Percentiles rank a stretch among this genome's conserved stretches.
Conservation (phyloP, 2,113 vertebrate genomes). For the Hippocampus guttulatus region DNA sequence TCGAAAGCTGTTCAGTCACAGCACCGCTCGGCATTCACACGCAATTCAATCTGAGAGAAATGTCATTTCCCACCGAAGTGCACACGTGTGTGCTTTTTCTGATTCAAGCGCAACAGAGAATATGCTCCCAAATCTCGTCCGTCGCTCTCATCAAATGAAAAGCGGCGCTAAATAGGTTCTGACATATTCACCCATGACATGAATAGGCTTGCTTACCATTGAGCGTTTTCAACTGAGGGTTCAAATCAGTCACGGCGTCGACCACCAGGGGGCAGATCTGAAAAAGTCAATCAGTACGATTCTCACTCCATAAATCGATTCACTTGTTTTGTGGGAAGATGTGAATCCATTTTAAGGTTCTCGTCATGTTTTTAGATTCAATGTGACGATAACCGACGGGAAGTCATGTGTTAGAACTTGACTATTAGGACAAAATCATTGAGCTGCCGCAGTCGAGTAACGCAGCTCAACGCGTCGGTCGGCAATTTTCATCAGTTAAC, state of each 20-base stretch:
- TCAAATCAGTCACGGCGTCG: slow-evolving; percentile 53
- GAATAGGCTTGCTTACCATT: slow-evolving; percentile 58
- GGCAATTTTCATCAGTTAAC: no score
- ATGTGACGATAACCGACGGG: no score
- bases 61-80: no score
- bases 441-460: no score
- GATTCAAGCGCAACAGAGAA: no score
- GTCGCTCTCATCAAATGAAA: not conserved
- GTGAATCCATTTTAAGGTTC: not conserved
- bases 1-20: not conserved
- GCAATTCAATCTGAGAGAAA: not conserved
- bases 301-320: not conserved
- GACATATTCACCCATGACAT: not conserved
- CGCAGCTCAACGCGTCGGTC: no score
- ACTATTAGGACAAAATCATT: no score
- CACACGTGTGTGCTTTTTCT: no score
- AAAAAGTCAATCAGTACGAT: slow-evolving; percentile 18
- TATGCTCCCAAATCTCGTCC: not conserved
- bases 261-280: slow-evolving; percentile 71
- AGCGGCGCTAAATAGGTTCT: not conserved
- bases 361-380: no score
- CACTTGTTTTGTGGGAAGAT: not conserved
- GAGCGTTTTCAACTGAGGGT: slow-evolving; percentile 68
- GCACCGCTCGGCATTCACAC: no score
- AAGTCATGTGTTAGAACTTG: no score